phyloP scores from a whole-genome alignment of 2,113 vertebrate species.

The Rhegmatorhina hoffmannsi region DNA sequence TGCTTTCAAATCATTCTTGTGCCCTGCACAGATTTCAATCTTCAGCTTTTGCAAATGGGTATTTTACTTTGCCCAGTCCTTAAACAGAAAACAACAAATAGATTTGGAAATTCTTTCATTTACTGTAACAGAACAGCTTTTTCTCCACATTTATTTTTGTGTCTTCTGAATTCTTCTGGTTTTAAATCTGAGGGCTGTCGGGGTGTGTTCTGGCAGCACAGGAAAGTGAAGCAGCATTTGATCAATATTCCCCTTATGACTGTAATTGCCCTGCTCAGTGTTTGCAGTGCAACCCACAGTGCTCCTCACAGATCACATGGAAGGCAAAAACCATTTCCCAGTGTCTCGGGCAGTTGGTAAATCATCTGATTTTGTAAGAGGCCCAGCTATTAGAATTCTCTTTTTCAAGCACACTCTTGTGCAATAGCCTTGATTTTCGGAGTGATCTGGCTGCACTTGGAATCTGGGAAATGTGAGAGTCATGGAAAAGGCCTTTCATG shows the following conservation, averaged over 20 bases:
- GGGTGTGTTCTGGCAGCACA: neutral
- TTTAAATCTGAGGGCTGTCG: neutral
- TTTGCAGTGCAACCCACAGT: conserved; percentile 28
- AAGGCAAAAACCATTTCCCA: conserved; percentile 40
- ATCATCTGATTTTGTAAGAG: conserved; percentile 36
- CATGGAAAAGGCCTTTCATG: conserved; percentile 30
- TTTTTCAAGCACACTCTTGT: conserved; percentile 43
- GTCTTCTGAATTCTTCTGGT: neutral
- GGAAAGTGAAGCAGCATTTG: neutral
- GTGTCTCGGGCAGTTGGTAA: conserved; percentile 33
- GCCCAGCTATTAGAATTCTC: neutral
- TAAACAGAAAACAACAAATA: neutral
- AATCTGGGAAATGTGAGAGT: conserved; percentile 51
- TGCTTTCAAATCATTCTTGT: neutral
- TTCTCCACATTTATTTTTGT: neutral
- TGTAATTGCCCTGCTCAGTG: neutral
- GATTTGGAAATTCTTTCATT: neutral
- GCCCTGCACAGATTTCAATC: neutral
- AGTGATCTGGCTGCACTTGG: conserved; percentile 19
- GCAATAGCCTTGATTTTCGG: conserved; percentile 17
- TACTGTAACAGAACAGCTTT: neutral
- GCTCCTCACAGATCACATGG: conserved; percentile 29
- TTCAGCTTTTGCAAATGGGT: neutral
- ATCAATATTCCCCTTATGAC: neutral
- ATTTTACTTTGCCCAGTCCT: neutral